Evolutionary conservation across 53 echinoderm and acorn worm genomes (phyloP).

Genomic region (Pentamera pediparva): DNA sequence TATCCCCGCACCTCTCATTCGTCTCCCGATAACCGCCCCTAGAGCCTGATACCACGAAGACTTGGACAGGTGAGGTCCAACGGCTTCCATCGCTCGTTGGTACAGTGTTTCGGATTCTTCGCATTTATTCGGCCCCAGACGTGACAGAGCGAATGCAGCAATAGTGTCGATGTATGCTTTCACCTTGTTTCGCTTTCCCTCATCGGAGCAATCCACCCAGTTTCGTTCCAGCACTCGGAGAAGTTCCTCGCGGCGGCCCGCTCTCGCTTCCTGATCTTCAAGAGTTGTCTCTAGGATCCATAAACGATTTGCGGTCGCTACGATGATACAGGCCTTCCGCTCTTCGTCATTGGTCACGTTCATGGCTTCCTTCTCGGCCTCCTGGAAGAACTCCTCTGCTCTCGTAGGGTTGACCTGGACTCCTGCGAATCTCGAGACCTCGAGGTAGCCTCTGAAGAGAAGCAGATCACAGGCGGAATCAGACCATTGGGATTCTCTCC

Average conservation of each 20-base stretch:
- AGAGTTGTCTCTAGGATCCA: neutral
- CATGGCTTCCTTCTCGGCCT: conserved; percentile 7
- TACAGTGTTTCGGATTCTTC: no score
- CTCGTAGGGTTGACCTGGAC: neutral
- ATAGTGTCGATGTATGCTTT: no score
- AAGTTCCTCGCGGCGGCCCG: neutral
- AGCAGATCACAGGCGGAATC: neutral
- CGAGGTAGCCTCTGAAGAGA: conserved; percentile 10
- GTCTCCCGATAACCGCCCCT: no score
- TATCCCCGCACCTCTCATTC: no score
- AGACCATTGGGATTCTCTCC: neutral
- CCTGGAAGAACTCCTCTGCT: neutral
- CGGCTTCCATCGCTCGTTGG: no score
- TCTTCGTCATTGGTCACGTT: neutral
- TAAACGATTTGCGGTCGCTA: neutral
- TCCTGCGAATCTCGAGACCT: conserved; percentile 5
- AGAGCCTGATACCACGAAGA: no score
- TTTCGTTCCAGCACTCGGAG: no score
- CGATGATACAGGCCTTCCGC: neutral
- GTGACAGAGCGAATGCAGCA: no score
- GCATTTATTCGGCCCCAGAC: no score
- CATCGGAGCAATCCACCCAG: no score
- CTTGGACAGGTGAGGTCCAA: no score
- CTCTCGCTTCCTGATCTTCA: neutral
- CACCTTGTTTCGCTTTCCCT: no score